These are phyloP conservation scores for Manis javanica DNA, from an alignment of 2,797 vertebrate genomes.

Conservation along the genomic window DNA sequence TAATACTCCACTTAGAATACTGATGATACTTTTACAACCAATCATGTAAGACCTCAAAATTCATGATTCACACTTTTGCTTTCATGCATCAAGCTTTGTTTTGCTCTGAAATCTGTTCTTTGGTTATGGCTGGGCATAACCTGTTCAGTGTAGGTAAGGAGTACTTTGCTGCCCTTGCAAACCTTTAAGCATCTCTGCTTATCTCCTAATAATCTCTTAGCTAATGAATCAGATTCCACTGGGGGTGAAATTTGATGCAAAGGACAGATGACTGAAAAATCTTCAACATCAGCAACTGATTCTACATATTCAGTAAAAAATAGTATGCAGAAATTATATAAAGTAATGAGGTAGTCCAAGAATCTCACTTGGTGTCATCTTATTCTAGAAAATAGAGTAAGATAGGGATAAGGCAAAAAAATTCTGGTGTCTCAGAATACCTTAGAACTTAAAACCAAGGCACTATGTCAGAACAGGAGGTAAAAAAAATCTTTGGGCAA, in stretches of 20 bases:
- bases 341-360: neutral
- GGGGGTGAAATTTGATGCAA: neutral
- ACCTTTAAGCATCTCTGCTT: neutral
- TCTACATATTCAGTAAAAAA: neutral
- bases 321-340: neutral
- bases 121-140: neutral
- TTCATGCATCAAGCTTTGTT: neutral
- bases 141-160: neutral
- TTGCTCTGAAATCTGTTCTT: neutral
- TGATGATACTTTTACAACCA: neutral
- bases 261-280: neutral
- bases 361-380: neutral
- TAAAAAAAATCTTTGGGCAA: slow-evolving; percentile 35
- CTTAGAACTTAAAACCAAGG: slow-evolving; percentile 46
- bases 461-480: neutral
- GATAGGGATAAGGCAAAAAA: neutral
- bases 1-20: neutral
- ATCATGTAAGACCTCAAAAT: neutral
- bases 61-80: neutral
- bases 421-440: neutral
- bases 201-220: neutral
- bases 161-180: neutral
- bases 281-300: neutral
- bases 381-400: neutral
- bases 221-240: neutral